These are phyloP conservation scores for Stylophora pistillata DNA, from an alignment of 64 coral and sea anemone genomes.

Conservation along the genomic window DNA sequence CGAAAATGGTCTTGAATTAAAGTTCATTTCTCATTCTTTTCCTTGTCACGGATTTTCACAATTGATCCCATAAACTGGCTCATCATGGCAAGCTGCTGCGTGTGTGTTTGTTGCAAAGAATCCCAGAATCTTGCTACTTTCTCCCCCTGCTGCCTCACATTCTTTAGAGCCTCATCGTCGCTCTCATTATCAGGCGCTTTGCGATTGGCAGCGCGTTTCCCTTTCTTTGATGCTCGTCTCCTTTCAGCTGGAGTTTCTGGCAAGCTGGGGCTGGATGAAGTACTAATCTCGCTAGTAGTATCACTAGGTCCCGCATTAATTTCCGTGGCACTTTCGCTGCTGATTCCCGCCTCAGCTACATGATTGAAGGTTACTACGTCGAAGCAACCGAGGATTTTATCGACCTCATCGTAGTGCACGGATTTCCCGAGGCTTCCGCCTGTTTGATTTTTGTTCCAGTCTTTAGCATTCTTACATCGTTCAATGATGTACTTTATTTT, in stretches of 20 bases:
- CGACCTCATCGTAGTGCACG: slow-evolving; percentile 32
- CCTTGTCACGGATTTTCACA: slow-evolving; percentile 34
- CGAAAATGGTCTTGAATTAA: slow-evolving; percentile 31
- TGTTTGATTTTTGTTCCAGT: slow-evolving; percentile 49
- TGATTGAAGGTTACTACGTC: slow-evolving; percentile 24
- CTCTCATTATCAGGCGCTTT: slow-evolving; percentile 38
- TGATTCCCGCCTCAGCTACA: slow-evolving; percentile 40
- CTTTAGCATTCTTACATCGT: slow-evolving; percentile 24
- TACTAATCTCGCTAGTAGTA: slow-evolving; percentile 16
- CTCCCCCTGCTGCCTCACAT: slow-evolving; percentile 14
- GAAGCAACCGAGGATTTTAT: slow-evolving; percentile 41
- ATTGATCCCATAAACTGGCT: slow-evolving; percentile 32
- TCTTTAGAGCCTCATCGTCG: slow-evolving; percentile 28
- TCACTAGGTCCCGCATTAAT: slow-evolving; percentile 19
- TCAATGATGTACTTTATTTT: slow-evolving; percentile 47
- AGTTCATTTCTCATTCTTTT: slow-evolving; percentile 15
- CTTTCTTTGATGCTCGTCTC: slow-evolving; percentile 37
- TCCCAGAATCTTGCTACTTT: slow-evolving; percentile 1
- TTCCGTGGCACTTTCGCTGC: slow-evolving; percentile 49
- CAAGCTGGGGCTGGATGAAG: slow-evolving; percentile 28
- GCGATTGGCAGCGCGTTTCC: slow-evolving; percentile 27
- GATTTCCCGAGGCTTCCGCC: slow-evolving; percentile 3
- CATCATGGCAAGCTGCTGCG: slow-evolving; percentile 37
- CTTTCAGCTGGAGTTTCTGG: slow-evolving; percentile 40
- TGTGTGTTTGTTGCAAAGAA: slow-evolving; percentile 6